phyloP scores from a whole-genome alignment of 1,140 invertebrate genomes.

The Pogonognathellus flavescens region DNA sequence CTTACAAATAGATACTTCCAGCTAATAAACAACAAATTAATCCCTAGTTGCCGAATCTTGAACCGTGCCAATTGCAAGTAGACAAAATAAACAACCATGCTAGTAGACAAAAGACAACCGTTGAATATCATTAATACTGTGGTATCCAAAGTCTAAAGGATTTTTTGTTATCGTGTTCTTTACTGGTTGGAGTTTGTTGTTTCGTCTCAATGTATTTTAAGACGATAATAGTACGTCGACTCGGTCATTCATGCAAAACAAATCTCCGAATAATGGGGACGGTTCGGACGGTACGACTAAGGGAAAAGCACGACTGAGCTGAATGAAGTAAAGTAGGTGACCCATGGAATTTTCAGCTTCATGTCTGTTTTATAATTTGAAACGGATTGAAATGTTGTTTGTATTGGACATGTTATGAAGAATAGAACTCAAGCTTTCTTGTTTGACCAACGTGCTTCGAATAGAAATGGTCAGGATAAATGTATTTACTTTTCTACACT shows the following conservation, averaged over 20 bases:
- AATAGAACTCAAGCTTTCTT: not conserved
- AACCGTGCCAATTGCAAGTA: too few species aligned
- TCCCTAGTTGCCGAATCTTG: too few species aligned
- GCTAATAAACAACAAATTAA: too few species aligned
- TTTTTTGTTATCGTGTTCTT: too few species aligned
- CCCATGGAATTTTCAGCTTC: not conserved
- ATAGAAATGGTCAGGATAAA: not conserved
- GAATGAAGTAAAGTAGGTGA: not conserved
- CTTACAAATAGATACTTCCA: too few species aligned
- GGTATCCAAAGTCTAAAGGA: too few species aligned
- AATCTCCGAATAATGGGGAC: not conserved
- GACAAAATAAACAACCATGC: too few species aligned
- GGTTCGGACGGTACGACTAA: not conserved
- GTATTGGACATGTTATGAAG: not conserved
- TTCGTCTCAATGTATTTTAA: not conserved
- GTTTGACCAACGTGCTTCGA: not conserved
- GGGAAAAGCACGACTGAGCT: not conserved
- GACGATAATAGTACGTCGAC: not conserved
- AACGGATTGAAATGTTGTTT: constrained; percentile 1
- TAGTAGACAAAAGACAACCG: too few species aligned
- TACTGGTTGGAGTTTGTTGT: too few species aligned
- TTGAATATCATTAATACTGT: too few species aligned
- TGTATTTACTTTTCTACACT: not conserved
- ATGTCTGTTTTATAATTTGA: constrained; percentile 4
- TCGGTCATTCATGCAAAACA: not conserved